Percentiles rank a stretch among this genome's conserved stretches.
phyloP scores from a whole-genome alignment of 2,888 invertebrate species.

The Drosophila birchii region DNA sequence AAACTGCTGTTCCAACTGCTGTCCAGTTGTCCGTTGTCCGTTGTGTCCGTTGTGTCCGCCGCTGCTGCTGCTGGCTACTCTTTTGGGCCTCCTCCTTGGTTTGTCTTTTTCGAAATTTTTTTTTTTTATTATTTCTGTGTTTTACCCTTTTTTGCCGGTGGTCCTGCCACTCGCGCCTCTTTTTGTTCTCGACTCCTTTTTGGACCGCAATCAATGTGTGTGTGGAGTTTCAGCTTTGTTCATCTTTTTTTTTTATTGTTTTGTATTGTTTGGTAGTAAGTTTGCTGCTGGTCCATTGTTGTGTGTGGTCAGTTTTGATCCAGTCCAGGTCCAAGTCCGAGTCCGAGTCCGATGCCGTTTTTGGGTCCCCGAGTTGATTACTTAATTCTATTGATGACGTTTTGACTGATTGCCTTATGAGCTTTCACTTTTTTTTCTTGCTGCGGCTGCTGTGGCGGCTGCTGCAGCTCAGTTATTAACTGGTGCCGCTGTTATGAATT shows the following conservation, averaged over 20 bases:
- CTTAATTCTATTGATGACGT: constrained; percentile 83
- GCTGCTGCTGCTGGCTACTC: constrained; percentile 21
- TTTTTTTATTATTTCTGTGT: neutral
- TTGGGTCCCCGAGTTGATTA: constrained; percentile 79
- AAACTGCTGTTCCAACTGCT: constrained; percentile 68
- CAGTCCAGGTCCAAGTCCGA: constrained; percentile 36
- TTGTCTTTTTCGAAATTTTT: neutral
- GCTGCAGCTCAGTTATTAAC: constrained; percentile 63
- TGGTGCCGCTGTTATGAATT: constrained; percentile 70
- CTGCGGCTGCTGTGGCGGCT: constrained; percentile 39
- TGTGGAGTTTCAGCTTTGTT: constrained; percentile 9
- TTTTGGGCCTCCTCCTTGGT: constrained; percentile 22
- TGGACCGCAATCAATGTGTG: constrained; percentile 72
- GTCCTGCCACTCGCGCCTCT: constrained; percentile 66
- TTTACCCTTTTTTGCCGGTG: constrained; percentile 51
- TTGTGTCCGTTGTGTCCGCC: too few species aligned
- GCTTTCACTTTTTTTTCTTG: constrained; percentile 72
- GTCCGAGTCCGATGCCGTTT: constrained; percentile 52
- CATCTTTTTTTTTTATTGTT: constrained; percentile 4
- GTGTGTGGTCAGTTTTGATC: constrained; percentile 68
- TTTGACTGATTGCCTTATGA: constrained; percentile 81
- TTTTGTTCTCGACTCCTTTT: constrained; percentile 65
- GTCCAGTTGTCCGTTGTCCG: constrained; percentile 9
- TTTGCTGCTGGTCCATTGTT: constrained; percentile 40
- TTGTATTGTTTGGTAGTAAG: constrained; percentile 9